Evolutionary conservation across 2,113 vertebrate genomes (phyloP).

Genomic region (Galbula dea): DNA sequence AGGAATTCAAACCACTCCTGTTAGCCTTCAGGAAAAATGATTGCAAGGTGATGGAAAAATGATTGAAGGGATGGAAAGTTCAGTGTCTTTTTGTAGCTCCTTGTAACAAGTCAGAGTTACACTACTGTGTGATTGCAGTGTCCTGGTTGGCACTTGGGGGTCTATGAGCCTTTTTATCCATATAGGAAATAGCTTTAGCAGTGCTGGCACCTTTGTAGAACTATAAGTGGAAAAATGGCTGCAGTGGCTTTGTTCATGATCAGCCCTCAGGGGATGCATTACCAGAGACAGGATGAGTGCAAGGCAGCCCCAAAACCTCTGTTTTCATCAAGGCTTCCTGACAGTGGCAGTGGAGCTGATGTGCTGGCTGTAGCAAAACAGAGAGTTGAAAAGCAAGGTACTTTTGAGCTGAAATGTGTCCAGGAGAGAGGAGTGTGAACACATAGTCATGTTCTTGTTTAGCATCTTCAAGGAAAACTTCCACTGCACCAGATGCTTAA

Average conservation of each 20-base stretch:
- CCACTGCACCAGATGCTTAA: background rate
- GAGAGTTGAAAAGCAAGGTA: background rate
- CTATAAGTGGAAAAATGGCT: background rate
- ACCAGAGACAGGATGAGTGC: background rate
- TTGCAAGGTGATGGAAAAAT: background rate
- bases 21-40: background rate
- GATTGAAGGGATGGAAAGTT: background rate
- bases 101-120: background rate
- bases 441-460: background rate
- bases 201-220: background rate
- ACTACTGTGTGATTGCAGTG: background rate
- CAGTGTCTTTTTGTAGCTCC: background rate
- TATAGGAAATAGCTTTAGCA: background rate
- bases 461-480: background rate
- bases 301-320: background rate
- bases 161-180: background rate
- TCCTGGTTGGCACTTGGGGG: background rate
- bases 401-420: background rate
- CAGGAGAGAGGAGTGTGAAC: background rate
- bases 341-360: background rate
- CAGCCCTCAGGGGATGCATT: background rate
- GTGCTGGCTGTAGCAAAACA: background rate
- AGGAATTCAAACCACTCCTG: background rate
- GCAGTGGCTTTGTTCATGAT: background rate
- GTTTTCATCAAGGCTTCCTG: background rate